Evolutionary conservation across 2,888 invertebrate species (phyloP).

Genomic region (Lepidonotus clava): DNA sequence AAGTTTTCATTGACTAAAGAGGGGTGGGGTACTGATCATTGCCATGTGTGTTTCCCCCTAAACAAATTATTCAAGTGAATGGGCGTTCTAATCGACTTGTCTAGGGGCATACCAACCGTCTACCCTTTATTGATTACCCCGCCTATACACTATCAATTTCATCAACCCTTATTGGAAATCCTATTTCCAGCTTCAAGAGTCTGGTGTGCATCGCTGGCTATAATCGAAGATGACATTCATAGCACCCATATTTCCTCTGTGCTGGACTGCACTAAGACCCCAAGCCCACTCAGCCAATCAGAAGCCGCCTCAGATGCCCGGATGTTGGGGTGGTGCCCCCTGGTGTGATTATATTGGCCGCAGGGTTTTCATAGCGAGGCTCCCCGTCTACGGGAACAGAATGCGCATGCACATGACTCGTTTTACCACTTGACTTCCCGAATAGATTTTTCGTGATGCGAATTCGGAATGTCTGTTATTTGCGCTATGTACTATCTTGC

Average conservation of each 20-base stretch:
- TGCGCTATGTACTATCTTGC: no score
- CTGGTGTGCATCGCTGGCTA: no score
- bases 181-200: no score
- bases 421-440: no score
- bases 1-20: slow-evolving; percentile 12
- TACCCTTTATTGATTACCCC: no score
- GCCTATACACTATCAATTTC: no score
- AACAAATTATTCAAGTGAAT: neutral
- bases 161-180: no score
- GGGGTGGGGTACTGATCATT: neutral
- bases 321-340: neutral
- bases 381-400: no score
- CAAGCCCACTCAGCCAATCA: neutral
- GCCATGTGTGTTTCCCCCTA: neutral
- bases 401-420: neutral
- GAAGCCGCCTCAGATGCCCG: neutral
- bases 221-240: neutral
- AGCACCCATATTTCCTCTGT: neutral
- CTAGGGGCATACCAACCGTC: neutral
- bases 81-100: neutral
- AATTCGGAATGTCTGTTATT: no score
- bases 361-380: neutral
- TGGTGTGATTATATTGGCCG: slow-evolving; percentile 12
- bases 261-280: neutral
- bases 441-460: no score